Evolutionary conservation across 2,888 invertebrate species (phyloP).

Genomic region (Prosapia bicincta): DNA sequence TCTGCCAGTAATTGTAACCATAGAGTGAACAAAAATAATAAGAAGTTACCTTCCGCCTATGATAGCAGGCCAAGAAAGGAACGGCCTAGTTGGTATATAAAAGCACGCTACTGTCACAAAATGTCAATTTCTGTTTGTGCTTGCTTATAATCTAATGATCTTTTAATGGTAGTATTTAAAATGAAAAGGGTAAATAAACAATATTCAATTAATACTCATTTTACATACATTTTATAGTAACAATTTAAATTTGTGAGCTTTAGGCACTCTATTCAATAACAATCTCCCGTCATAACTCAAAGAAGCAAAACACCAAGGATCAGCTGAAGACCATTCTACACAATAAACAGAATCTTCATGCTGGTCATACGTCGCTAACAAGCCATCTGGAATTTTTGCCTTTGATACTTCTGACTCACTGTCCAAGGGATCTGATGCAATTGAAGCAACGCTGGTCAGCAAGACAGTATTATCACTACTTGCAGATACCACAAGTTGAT

Average conservation of each 20-base stretch:
- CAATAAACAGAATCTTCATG: slow-evolving; percentile 98
- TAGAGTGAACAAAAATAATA: too few relatives aligned
- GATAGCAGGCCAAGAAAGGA: too few relatives aligned
- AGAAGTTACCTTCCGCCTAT: too few relatives aligned
- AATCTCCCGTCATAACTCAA: slow-evolving; percentile 95
- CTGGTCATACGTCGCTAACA: slow-evolving; percentile 89
- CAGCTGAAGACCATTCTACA: slow-evolving; percentile 95
- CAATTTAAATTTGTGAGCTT: slow-evolving; percentile 83
- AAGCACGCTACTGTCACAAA: too few relatives aligned
- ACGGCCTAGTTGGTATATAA: too few relatives aligned
- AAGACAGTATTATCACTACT: slow-evolving; percentile 75
- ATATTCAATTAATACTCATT: too few relatives aligned
- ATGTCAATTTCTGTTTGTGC: too few relatives aligned
- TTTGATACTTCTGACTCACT: slow-evolving; percentile 26
- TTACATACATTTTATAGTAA: slow-evolving; percentile 3
- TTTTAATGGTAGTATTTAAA: too few relatives aligned
- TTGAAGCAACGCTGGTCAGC: slow-evolving; percentile 79
- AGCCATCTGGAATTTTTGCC: slow-evolving; percentile 60
- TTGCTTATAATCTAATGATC: too few relatives aligned
- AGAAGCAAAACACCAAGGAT: slow-evolving; percentile 99
- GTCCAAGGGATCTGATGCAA: slow-evolving; percentile 70
- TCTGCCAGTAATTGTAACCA: too few relatives aligned
- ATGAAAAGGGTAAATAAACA: too few relatives aligned
- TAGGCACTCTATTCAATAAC: slow-evolving; percentile 89
- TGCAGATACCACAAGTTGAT: slow-evolving; percentile 89